These are phyloP conservation scores for Meteorus cinctellus DNA, from an alignment of 2,888 invertebrate genomes.

Conservation along the genomic window DNA sequence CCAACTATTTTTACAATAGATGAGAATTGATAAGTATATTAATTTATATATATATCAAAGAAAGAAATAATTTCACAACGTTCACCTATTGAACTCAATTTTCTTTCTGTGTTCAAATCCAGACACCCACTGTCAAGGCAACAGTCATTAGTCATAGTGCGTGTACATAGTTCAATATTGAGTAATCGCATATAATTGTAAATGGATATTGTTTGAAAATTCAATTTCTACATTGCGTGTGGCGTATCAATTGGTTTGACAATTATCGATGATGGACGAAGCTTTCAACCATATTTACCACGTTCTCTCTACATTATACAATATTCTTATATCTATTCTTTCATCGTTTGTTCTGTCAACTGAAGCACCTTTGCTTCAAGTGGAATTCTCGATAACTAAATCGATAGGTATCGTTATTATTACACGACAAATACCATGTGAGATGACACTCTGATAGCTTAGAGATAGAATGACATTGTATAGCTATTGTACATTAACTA, in stretches of 20 bases:
- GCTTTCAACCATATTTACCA: not conserved
- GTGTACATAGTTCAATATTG: not conserved
- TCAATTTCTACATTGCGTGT: not conserved
- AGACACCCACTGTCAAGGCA: not conserved
- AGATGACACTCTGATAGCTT: conserved; percentile 28
- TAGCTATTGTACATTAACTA: not conserved
- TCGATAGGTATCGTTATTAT: conserved; percentile 70
- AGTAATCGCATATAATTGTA: not conserved
- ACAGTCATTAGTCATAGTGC: not conserved
- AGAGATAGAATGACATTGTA: conserved; percentile 29
- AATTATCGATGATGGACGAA: not conserved
- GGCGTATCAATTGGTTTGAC: not conserved
- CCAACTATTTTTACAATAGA: too few relatives aligned
- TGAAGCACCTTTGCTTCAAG: conserved; percentile 49
- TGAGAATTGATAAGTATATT: too few relatives aligned
- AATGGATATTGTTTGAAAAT: not conserved
- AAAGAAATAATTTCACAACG: not conserved
- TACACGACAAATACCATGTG: conserved; percentile 60
- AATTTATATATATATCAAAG: not conserved
- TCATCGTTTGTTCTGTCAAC: conserved; percentile 18
- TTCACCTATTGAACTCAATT: not conserved
- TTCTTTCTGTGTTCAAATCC: conserved; percentile 20
- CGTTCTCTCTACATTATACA: not conserved
- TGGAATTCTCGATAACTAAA: conserved; percentile 66
- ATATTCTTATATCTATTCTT: not conserved